Evolutionary conservation across 2,113 vertebrate genomes (phyloP).

Genomic region (Pteropus alecto): DNA sequence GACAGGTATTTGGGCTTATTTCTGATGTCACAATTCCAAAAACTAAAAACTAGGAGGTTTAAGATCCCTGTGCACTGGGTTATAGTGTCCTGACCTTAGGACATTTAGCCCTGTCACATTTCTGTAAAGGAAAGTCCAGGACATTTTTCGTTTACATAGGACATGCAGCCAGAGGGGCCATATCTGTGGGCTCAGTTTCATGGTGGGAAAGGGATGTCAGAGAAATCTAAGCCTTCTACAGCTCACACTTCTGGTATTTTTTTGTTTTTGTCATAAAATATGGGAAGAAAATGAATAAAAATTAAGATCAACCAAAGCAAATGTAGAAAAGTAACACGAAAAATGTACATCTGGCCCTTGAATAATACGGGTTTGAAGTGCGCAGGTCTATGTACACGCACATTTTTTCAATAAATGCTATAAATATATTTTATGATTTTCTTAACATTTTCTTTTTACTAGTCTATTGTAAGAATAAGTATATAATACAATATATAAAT

Average conservation of each 20-base stretch:
- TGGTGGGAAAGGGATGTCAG: neutral
- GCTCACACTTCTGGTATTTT: neutral
- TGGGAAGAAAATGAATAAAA: neutral
- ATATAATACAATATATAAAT: neutral
- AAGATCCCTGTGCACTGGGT: neutral
- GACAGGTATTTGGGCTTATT: neutral
- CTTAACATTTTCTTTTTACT: neutral
- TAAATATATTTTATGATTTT: neutral
- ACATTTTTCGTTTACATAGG: neutral
- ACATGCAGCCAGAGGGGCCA: neutral
- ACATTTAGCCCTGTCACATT: neutral
- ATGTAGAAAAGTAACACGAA: neutral
- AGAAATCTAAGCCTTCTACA: neutral
- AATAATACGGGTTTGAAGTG: neutral
- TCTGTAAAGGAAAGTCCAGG: neutral
- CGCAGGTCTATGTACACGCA: neutral
- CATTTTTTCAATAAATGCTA: neutral
- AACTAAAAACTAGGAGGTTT: neutral
- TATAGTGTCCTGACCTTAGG: neutral
- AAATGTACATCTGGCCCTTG: neutral
- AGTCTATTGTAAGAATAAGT: neutral
- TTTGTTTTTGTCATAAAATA: conserved; percentile 29
- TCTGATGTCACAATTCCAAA: neutral
- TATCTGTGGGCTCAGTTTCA: neutral
- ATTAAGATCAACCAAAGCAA: neutral